A percentile compares a stretch with the other conserved stretches of the same genome.
Evolutionary conservation across 1,140 invertebrate genomes (phyloP).

Genomic region (Sitodiplosis mosellana): DNA sequence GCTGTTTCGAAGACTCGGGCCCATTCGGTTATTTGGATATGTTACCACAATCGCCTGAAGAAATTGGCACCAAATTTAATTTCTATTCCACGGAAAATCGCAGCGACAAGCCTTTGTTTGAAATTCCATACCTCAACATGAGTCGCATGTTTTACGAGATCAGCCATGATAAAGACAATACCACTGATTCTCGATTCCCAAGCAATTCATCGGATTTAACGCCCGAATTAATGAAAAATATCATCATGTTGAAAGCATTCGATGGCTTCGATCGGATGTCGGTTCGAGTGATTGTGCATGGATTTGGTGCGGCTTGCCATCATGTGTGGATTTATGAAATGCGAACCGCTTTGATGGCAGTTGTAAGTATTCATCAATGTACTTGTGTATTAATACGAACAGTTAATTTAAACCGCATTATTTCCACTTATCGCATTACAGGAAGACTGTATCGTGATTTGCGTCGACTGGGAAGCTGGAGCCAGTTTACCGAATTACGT

Average conservation of each 20-base stretch:
- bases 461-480: constrained; percentile 87
- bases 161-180: constrained; percentile 25
- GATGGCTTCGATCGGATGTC: constrained; percentile 29
- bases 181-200: background rate
- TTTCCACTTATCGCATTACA: constrained; percentile 22
- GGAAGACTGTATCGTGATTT: constrained; percentile 78
- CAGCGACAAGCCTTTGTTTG: constrained; percentile 40
- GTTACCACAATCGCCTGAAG: constrained; percentile 69
- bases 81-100: constrained; percentile 41
- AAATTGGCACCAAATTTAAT: constrained; percentile 64
- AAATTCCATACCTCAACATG: constrained; percentile 46
- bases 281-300: constrained; percentile 83
- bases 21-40: constrained; percentile 84
- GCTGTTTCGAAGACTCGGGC: constrained; percentile 81
- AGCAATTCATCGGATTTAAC: background rate
- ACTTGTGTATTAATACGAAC: background rate
- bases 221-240: constrained; percentile 5
- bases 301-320: constrained; percentile 78
- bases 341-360: constrained; percentile 70
- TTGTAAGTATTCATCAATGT: constrained; percentile 46
- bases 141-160: constrained; percentile 40
- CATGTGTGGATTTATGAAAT: constrained; percentile 88
- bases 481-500: constrained; percentile 84
- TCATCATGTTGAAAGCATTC: constrained; percentile 12
- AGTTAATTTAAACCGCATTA: background rate